A percentile compares a stretch with the other conserved stretches of the same genome.
Conservation (phyloP, 2,113 vertebrate species). For the Psephotus haematonotus region DNA sequence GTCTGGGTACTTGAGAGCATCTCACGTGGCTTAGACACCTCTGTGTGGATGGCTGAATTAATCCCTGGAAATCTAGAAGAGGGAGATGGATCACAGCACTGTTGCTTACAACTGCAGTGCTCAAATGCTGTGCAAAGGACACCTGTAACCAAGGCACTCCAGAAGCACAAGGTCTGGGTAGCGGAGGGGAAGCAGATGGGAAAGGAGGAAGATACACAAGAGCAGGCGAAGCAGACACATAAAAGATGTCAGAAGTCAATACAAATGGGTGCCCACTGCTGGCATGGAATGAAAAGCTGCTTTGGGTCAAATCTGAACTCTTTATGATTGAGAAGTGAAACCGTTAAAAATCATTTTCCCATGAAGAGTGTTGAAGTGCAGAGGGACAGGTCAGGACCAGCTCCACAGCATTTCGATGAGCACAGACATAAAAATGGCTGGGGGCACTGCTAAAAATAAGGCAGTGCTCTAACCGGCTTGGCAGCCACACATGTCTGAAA, state of each 20-base stretch:
- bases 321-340: not conserved
- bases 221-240: not conserved
- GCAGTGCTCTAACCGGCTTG: not conserved
- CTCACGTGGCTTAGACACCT: not conserved
- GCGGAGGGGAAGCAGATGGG: not conserved
- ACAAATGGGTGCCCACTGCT: not conserved
- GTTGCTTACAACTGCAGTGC: not conserved
- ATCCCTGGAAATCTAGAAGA: not conserved
- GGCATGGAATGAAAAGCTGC: accelerated
- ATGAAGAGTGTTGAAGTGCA: not conserved
- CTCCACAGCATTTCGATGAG: not conserved
- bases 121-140: not conserved
- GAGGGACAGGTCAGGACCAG: not conserved
- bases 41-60: no score
- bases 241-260: not conserved
- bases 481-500: not conserved
- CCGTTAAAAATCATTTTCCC: not conserved
- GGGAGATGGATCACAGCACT: not conserved
- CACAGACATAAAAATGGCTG: not conserved
- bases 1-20: not conserved
- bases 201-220: not conserved
- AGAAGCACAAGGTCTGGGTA: not conserved
- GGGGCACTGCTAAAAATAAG: not conserved
- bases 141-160: not conserved
- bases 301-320: not conserved